Conservation (phyloP, 1,140 invertebrate species). For the Dendrolimus kikuchii region DNA sequence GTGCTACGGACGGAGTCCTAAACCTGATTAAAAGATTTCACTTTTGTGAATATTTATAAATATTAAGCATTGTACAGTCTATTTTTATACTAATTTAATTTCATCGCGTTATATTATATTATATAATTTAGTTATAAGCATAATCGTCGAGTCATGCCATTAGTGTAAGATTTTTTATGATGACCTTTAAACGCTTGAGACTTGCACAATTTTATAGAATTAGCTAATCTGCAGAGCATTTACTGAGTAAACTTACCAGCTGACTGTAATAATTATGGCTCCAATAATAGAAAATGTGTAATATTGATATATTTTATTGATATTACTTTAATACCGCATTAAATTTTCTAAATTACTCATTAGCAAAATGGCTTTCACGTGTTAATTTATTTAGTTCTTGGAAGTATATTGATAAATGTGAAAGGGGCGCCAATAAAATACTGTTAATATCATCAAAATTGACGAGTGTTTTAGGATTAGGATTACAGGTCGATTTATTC, state of each 20-base stretch:
- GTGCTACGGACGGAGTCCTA: conserved; percentile 56
- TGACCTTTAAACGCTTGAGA: conserved; percentile 9
- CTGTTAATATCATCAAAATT: no score
- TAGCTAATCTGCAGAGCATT: conserved; percentile 1
- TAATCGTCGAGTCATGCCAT: conserved; percentile 63
- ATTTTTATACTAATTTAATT: conserved; percentile 21
- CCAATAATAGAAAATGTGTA: no score
- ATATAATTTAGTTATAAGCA: conserved; percentile 10
- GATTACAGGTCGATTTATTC: no score
- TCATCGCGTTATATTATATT: conserved; percentile 12
- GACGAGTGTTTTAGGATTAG: no score
- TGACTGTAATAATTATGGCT: no score
- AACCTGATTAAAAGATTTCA: conserved; percentile 42
- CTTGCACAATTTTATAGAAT: conserved; percentile 11
- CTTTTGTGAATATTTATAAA: conserved; percentile 52
- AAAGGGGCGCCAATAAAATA: no score
- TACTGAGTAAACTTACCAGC: not conserved
- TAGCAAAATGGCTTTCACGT: no score
- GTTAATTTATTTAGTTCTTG: no score
- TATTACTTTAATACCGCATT: no score
- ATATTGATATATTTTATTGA: no score
- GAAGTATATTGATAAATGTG: no score
- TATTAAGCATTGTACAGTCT: conserved; percentile 59
- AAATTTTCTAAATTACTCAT: no score
- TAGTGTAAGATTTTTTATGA: conserved; percentile 43